Evolutionary conservation across 2,888 invertebrate species (phyloP).

Genomic region (Orgyia antiqua): DNA sequence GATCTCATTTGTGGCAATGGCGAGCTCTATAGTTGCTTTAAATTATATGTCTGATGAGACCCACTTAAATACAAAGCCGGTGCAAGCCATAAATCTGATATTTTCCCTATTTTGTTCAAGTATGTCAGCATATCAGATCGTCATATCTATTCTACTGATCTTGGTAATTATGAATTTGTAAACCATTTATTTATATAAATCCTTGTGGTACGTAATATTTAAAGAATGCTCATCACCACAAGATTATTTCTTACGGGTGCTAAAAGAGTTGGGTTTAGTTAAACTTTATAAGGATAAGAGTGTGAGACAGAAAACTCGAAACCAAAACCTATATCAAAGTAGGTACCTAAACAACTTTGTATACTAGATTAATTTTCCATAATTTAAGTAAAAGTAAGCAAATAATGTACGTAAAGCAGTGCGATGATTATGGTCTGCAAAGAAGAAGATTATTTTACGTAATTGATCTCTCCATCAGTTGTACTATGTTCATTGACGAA

Average conservation of each 20-base stretch:
- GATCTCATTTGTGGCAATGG: slow-evolving; percentile 27
- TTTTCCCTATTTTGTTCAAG: slow-evolving; percentile 33
- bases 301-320: too few relatives aligned
- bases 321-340: too few relatives aligned
- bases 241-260: neutral
- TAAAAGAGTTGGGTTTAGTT: too few relatives aligned
- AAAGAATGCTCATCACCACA: neutral
- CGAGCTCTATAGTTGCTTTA: slow-evolving; percentile 17
- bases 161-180: slow-evolving; percentile 23
- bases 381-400: too few relatives aligned
- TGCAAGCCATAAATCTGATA: slow-evolving; percentile 34
- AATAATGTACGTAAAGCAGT: too few relatives aligned
- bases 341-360: too few relatives aligned
- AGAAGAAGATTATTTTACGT: too few relatives aligned
- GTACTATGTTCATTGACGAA: too few relatives aligned
- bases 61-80: slow-evolving; percentile 24
- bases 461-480: too few relatives aligned
- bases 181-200: neutral
- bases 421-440: too few relatives aligned
- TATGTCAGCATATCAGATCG: slow-evolving; percentile 42
- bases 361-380: too few relatives aligned
- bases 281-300: too few relatives aligned
- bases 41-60: slow-evolving; percentile 1
- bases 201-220: neutral
- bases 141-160: slow-evolving; percentile 38